Base-by-base conservation (phyloP, 2,113 vertebrate genomes). In the Nicator chloris region DNA sequence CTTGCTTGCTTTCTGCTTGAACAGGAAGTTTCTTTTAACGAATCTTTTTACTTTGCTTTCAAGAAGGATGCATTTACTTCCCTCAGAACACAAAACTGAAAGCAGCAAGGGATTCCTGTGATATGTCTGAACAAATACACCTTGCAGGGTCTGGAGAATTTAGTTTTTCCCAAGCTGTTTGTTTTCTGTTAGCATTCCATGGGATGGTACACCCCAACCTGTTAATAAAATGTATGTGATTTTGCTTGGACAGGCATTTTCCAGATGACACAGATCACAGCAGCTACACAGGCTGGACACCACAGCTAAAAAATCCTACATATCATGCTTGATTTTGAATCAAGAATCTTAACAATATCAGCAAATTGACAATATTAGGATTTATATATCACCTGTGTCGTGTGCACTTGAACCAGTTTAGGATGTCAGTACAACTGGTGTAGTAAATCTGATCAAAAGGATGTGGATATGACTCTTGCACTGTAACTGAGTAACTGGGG, bases 361-460 rank as follows among this genome's bases (percentile, higher is more conserved):
- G 60, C 10, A 88, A n/a, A 75, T n/a, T 71, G 50, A 37, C 68
- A 95, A 22, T 21, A 45, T 4, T 54, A 28, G 51, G 15, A 64
- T 61, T 44, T 50, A 65, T 85, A 72, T 42, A 94, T 98, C 92
- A 99, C 99, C 99, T 99, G 98, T 99, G 99, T 57, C 98, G 97
- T 3, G 99, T 99, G 96, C 99, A 99, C 96, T 99, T 99, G 97
- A 99, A 99, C 99, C 99, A 99, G 97, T 99, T 99, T 14, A 99
- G 97, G 93, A 99, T 99, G 96, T 99, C 99, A 5, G 98, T 98
- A 97, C 99, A 99, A 97, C 99, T 99, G 78, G 99, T 99, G 97
- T 99, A 99, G 94, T 99, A 99, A 91, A 99, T 96, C 97, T 99
- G 99, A 95, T 99, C 99, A 92, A 98, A 99, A 40, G 99, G 99